Conservation (phyloP, 2,797 vertebrate genomes). For the Otus scops region DNA sequence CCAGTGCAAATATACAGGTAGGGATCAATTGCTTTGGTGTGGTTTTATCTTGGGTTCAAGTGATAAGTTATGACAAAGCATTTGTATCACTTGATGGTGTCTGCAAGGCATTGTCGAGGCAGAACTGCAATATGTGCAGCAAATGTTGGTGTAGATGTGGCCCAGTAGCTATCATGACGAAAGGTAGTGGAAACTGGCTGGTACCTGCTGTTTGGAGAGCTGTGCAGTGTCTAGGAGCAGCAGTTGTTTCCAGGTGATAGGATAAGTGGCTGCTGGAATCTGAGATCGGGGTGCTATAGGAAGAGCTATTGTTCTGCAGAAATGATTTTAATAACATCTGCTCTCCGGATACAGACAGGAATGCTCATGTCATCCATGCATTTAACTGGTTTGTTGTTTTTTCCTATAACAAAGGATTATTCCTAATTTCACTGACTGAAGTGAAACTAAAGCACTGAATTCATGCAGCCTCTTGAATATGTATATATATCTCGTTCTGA, state of each 20-base stretch:
- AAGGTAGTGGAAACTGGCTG: background rate
- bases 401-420: background rate
- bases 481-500: background rate
- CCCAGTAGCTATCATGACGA: background rate
- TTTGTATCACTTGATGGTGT: background rate
- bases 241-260: background rate
- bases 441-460: background rate
- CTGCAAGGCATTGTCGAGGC: background rate
- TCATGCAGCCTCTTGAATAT: background rate
- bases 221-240: background rate
- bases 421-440: background rate
- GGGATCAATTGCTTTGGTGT: background rate
- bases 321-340: background rate
- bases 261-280: background rate
- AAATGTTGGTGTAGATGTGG: background rate
- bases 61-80: background rate
- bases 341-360: background rate
- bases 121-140: background rate
- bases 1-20: background rate
- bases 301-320: background rate
- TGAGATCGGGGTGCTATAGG: background rate
- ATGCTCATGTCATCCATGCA: background rate
- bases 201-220: background rate
- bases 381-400: background rate
- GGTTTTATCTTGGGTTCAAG: background rate